Conservation (phyloP, 1,140 invertebrate genomes). For the Drosophila ficusphila region DNA sequence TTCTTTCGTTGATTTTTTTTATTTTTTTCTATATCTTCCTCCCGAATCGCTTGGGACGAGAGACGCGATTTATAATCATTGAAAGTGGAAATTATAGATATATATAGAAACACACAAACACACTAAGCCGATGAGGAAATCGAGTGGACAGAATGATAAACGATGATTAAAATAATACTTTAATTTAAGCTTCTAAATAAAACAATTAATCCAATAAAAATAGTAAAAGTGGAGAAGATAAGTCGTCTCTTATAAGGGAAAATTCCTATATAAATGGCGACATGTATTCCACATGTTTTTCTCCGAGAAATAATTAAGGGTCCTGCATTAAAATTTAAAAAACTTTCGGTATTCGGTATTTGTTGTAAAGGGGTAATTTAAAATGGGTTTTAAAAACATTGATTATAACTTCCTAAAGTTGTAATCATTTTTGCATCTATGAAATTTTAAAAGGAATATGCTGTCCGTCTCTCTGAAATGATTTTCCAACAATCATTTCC, state of each 20-base stretch:
- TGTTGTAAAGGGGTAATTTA: too few relatives aligned
- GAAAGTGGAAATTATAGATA: constrained; percentile 59
- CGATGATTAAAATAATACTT: constrained; percentile 79
- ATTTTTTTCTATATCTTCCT: constrained; percentile 35
- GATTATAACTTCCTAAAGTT: too few relatives aligned
- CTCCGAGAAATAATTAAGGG: too few relatives aligned
- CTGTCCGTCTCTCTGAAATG: not conserved
- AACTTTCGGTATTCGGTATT: too few relatives aligned
- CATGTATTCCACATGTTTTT: not conserved
- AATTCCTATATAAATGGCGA: not conserved
- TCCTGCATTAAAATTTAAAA: too few relatives aligned
- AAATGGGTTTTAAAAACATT: too few relatives aligned
- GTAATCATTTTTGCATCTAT: too few relatives aligned
- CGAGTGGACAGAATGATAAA: constrained; percentile 66
- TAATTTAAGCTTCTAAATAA: constrained; percentile 82
- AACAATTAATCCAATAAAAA: constrained; percentile 81
- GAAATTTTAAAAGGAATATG: too few relatives aligned
- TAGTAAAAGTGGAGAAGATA: constrained; percentile 1
- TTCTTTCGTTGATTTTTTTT: constrained; percentile 48
- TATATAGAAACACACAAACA: constrained; percentile 42
- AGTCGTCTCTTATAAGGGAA: constrained; percentile 4
- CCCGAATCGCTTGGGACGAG: constrained; percentile 28
- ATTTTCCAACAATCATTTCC: constrained; percentile 6
- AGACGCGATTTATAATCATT: constrained; percentile 49
- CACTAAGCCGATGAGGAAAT: constrained; percentile 70